Percentiles rank a stretch among this genome's conserved stretches.
Evolutionary conservation across 2,113 vertebrate genomes (phyloP).

Genomic region (Lophotis ruficrista): DNA sequence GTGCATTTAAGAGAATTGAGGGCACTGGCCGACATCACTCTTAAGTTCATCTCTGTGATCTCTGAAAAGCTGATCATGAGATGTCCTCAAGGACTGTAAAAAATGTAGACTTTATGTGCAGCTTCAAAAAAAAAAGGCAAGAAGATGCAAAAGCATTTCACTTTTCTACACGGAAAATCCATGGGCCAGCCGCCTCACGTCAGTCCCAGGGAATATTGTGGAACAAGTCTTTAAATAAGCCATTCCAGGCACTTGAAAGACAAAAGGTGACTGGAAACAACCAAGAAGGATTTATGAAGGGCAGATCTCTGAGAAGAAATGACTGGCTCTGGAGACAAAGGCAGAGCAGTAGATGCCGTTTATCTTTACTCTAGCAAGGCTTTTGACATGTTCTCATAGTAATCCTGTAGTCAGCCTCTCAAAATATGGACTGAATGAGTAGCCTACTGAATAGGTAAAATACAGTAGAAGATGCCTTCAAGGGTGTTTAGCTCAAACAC

Average conservation of each 20-base stretch:
- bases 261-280: not conserved
- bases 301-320: not conserved
- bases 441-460: not conserved
- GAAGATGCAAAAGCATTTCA: not conserved
- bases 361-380: not conserved
- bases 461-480: not conserved
- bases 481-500: not conserved
- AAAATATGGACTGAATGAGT: not conserved
- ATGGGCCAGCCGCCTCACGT: not conserved
- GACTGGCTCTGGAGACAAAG: not conserved
- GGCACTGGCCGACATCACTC: not conserved
- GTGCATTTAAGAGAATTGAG: not conserved
- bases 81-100: not conserved
- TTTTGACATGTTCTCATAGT: not conserved
- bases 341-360: not conserved
- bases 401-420: not conserved
- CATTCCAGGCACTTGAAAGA: not conserved
- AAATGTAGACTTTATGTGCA: not conserved
- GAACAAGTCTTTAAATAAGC: not conserved
- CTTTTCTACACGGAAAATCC: not conserved
- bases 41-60: not conserved
- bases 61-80: not conserved
- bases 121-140: not conserved
- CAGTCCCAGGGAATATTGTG: not conserved
- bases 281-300: fast-evolving